These are phyloP conservation scores for Leptinotarsa haldemani DNA, from an alignment of 2,888 invertebrate genomes.

Conservation along the genomic window DNA sequence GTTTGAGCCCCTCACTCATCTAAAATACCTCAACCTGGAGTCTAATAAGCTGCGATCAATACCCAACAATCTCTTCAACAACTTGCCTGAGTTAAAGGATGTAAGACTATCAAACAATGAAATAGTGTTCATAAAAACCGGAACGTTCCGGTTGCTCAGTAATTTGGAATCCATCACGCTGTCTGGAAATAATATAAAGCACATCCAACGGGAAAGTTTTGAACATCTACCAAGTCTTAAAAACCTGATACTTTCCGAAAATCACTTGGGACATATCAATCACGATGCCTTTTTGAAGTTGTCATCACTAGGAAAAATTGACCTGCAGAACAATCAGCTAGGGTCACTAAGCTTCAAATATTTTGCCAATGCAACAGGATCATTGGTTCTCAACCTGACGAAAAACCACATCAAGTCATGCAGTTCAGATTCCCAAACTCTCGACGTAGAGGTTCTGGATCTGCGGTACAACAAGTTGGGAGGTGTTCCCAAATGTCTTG, in stretches of 20 bases:
- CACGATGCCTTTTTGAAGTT: slow-evolving; percentile 80
- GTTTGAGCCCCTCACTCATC: slow-evolving; percentile 74
- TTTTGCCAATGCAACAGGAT: slow-evolving; percentile 78
- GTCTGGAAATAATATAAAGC: slow-evolving; percentile 81
- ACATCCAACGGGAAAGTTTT: slow-evolving; percentile 79
- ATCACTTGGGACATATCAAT: slow-evolving; percentile 80
- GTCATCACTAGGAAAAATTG: slow-evolving; percentile 80
- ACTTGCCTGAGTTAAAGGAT: slow-evolving; percentile 76
- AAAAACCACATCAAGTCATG: slow-evolving; percentile 72
- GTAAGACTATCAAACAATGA: slow-evolving; percentile 86
- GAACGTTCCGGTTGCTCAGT: slow-evolving; percentile 78
- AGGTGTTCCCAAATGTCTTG: slow-evolving; percentile 76
- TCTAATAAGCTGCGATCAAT: slow-evolving; percentile 83
- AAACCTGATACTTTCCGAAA: slow-evolving; percentile 86
- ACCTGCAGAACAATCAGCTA: slow-evolving; percentile 83
- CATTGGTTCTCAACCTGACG: slow-evolving; percentile 82
- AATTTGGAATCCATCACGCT: slow-evolving; percentile 83
- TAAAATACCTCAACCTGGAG: slow-evolving; percentile 87
- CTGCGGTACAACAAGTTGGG: slow-evolving; percentile 76
- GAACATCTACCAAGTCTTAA: slow-evolving; percentile 81
- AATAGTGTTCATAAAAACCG: slow-evolving; percentile 74
- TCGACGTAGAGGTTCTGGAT: slow-evolving; percentile 78
- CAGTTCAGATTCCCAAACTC: slow-evolving; percentile 65
- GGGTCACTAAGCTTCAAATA: slow-evolving; percentile 75
- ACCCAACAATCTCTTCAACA: slow-evolving; percentile 76